A percentile compares a stretch with the other conserved stretches of the same genome.
Conservation (phyloP, 2,797 vertebrate genomes). For the Heliangelus exortis region DNA sequence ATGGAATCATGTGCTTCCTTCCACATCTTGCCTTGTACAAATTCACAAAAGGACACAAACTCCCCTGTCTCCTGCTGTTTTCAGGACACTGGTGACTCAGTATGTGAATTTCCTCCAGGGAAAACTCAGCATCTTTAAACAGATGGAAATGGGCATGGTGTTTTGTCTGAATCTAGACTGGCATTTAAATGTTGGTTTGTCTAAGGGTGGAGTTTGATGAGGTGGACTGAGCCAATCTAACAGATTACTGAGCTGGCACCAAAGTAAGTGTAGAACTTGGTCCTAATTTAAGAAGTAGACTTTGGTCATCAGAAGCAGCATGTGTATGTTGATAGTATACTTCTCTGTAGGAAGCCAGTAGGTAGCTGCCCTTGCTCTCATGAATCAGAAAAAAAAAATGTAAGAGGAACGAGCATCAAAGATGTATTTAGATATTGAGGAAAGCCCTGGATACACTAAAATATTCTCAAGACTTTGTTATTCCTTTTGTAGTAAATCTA, state of each 20-base stretch:
- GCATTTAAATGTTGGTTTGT: conserved; percentile 1
- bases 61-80: neutral
- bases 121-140: neutral
- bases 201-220: neutral
- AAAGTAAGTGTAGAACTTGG: neutral
- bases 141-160: neutral
- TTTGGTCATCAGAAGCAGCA: neutral
- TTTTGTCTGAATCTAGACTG: conserved; percentile 6
- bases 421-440: neutral
- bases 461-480: neutral
- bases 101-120: neutral
- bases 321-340: neutral
- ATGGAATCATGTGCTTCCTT: neutral
- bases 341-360: neutral
- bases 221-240: neutral
- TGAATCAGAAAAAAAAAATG: neutral
- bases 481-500: neutral
- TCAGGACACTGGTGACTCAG: neutral
- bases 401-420: neutral
- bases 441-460: neutral
- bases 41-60: neutral
- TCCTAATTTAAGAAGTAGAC: neutral
- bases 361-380: neutral
- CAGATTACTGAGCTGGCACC: neutral
- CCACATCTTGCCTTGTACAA: neutral